These are phyloP conservation scores for Drosophila rufa DNA, from an alignment of 1,140 invertebrate genomes.

Conservation along the genomic window DNA sequence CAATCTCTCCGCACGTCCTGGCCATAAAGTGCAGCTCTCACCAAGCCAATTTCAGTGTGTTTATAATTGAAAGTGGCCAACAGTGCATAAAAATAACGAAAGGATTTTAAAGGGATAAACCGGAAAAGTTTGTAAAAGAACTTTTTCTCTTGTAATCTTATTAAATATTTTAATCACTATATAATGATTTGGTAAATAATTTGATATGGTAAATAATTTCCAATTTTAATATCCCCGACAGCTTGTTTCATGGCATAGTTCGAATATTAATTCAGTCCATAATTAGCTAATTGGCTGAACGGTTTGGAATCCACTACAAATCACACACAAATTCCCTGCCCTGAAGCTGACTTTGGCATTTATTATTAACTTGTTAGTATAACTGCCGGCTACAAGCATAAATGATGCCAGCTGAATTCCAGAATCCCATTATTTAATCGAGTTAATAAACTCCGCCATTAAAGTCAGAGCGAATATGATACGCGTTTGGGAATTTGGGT, in stretches of 20 bases:
- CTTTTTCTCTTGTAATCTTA: too few species aligned
- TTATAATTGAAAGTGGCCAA: slow-evolving; percentile 58
- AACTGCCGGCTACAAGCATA: slow-evolving; percentile 1
- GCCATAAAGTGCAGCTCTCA: slow-evolving; percentile 42
- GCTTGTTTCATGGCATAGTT: neutral
- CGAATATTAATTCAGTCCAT: neutral
- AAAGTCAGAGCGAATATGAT: slow-evolving; percentile 11
- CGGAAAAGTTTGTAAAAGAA: too few species aligned
- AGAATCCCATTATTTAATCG: slow-evolving; percentile 15
- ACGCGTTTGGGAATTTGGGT: slow-evolving; percentile 10
- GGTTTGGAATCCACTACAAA: neutral
- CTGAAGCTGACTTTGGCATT: neutral
- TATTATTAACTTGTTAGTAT: neutral
- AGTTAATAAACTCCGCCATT: slow-evolving; percentile 26
- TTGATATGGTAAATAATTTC: neutral
- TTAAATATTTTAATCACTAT: too few species aligned
- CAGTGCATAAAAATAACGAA: slow-evolving; percentile 5
- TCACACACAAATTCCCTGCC: neutral
- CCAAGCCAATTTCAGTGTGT: slow-evolving; percentile 55
- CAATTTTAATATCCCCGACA: neutral
- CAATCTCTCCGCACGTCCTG: slow-evolving; percentile 42
- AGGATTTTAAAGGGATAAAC: neutral
- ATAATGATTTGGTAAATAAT: too few species aligned
- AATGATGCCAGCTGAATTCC: slow-evolving; percentile 16
- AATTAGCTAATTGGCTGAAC: neutral